These are phyloP conservation scores for Alethe diademata DNA, from an alignment of 2,113 vertebrate genomes.

Conservation along the genomic window DNA sequence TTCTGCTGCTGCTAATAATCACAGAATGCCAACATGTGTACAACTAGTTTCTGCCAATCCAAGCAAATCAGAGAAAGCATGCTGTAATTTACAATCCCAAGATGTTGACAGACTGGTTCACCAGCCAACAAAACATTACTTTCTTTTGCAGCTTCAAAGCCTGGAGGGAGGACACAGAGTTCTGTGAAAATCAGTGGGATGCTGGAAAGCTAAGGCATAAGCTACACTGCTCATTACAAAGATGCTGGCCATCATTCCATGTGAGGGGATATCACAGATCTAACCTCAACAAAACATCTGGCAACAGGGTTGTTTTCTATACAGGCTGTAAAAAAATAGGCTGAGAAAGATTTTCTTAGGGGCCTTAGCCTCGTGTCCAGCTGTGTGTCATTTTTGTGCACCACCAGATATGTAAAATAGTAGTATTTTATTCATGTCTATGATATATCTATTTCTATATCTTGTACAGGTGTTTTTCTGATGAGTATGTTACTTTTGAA, in stretches of 20 bases:
- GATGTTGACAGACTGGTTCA: conserved; percentile 48
- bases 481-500: not conserved
- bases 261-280: conserved; percentile 10
- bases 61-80: conserved; percentile 40
- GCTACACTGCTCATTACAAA: not conserved
- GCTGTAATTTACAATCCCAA: conserved; percentile 25
- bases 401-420: not conserved
- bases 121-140: conserved; percentile 51
- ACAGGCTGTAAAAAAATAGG: not conserved
- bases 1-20: conserved; percentile 41
- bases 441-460: not conserved
- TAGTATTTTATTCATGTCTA: not conserved
- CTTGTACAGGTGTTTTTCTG: not conserved
- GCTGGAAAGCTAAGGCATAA: conserved; percentile 28
- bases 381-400: not conserved
- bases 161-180: conserved; percentile 15
- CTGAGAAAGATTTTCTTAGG: conserved; percentile 28
- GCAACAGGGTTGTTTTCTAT: not conserved
- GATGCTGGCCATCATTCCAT: conserved; percentile 6
- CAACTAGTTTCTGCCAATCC: conserved; percentile 35
- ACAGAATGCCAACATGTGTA: conserved; percentile 27
- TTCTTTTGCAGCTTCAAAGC: conserved; percentile 46
- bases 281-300: conserved; percentile 33
- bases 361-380: not conserved
- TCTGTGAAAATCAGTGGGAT: conserved; percentile 54